A percentile compares a stretch with the other conserved stretches of the same genome.
phyloP scores from a whole-genome alignment of 2,797 vertebrate genomes.

The Presbytis comata region DNA sequence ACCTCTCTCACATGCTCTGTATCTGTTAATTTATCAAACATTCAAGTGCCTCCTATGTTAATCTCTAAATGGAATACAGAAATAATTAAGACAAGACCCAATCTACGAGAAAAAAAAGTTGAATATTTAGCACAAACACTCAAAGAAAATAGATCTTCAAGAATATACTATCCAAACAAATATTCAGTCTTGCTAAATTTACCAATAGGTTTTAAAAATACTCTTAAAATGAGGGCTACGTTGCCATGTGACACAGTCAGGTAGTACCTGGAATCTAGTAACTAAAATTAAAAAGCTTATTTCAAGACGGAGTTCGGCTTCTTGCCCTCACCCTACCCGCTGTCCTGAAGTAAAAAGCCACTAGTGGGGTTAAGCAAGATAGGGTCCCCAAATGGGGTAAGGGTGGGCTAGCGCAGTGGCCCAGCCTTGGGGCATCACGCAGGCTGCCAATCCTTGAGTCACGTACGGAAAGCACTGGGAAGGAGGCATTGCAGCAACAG shows the following conservation, averaged over 20 bases:
- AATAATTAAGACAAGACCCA: not conserved
- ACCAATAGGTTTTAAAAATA: not conserved
- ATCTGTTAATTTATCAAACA: not conserved
- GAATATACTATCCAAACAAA: not conserved
- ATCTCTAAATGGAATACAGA: not conserved
- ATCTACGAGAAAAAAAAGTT: not conserved
- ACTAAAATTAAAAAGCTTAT: not conserved
- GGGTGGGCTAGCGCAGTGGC: not conserved
- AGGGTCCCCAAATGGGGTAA: not conserved
- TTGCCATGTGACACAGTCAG: not conserved
- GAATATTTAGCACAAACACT: not conserved
- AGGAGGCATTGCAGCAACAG: not conserved
- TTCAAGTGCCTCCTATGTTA: not conserved
- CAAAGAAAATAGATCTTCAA: not conserved
- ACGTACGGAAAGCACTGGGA: not conserved
- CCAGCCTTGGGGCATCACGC: fast-evolving
- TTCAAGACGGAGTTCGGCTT: not conserved
- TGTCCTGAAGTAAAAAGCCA: not conserved
- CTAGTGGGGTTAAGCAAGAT: not conserved
- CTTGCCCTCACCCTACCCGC: not conserved
- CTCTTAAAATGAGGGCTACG: not conserved
- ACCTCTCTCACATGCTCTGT: not conserved
- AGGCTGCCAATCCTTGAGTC: not conserved
- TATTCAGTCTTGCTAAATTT: not conserved
- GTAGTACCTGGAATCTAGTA: not conserved